Percentiles rank a stretch among this genome's conserved stretches.
Conservation (phyloP, 23 tunicate species). For the Pegea sp. region DNA sequence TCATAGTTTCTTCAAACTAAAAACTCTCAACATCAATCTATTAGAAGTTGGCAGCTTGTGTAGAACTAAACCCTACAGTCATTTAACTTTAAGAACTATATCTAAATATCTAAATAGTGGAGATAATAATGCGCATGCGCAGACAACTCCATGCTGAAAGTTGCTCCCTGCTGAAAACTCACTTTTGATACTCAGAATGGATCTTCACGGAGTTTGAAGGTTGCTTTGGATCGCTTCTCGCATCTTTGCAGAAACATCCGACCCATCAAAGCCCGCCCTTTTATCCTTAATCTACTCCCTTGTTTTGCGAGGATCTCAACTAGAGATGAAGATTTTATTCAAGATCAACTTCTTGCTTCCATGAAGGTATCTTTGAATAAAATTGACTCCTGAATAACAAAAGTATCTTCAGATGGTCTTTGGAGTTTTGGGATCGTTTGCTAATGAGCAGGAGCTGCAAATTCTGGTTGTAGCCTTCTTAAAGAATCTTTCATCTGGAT, state of each 20-base stretch:
- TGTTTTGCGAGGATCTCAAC: conserved; percentile 36
- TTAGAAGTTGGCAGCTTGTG: too few species aligned
- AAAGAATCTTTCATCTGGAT: conserved; percentile 47
- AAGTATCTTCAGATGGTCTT: conserved; percentile 30
- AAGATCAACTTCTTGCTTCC: conserved; percentile 34
- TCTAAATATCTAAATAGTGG: too few species aligned
- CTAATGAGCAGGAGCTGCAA: conserved; percentile 41
- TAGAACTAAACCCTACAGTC: too few species aligned
- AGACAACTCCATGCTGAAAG: too few species aligned
- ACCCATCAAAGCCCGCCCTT: conserved; percentile 61
- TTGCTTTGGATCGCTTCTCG: conserved; percentile 36
- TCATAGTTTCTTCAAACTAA: too few species aligned
- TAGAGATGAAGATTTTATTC: conserved; percentile 47
- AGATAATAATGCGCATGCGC: too few species aligned
- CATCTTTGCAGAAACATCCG: conserved; percentile 37
- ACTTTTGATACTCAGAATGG: too few species aligned
- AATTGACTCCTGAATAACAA: background rate
- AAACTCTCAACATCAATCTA: too few species aligned
- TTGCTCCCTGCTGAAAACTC: too few species aligned
- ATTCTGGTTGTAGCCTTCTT: conserved; percentile 32
- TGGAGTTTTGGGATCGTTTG: conserved; percentile 36
- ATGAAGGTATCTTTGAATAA: conserved; percentile 5
- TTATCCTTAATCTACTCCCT: conserved; percentile 48
- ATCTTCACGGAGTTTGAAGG: conserved; percentile 43
- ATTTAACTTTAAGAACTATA: too few species aligned